Evolutionary conservation across 1,140 invertebrate species (phyloP), one percentile per base, ranked within the genome.

Genomic region (Hermetia illucens): DNA sequence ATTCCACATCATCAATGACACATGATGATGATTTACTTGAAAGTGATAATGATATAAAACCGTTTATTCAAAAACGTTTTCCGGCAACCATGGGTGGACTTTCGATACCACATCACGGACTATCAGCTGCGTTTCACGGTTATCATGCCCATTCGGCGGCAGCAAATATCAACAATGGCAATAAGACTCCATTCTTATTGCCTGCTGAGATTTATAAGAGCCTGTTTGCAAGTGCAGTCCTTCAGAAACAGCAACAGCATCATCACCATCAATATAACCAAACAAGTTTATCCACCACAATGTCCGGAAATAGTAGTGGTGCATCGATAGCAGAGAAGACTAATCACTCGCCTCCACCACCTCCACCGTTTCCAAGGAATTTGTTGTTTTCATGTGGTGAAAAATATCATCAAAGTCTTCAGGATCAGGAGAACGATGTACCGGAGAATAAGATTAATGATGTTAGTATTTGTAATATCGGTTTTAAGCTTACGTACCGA

Each of bases 201-300:
- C 78, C 78, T 5, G 74, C 78, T 38, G 77, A 84, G 48, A 63
- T 83, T 42, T 83, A 84, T 52, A 82, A 82, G 54, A 83, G 71
- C 50, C 66, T 83, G 32, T 59, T 83, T 43, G 79, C 78, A 16
- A 82, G 70, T 51, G 73, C 74, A 6, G 71, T 75, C 4, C 58
- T 76, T 4, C 67, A 69, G 29, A 65, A 64, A 42, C 62, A 61
- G 18, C 66, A 55, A 13, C 45, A 54, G 17, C 50, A 44, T n/a
- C 24, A 25, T n/a, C 24, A 25, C 24, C 24, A 25, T 25, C 24
- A 25, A 25, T 25, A 25, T n/a, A n/a, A n/a, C n/a, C 24, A 25
- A 25, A 25, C n/a, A 25, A 25, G 6, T 25, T 25, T n/a, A 25
- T 25, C 6, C 6, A n/a, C n/a, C n/a, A n/a, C 6, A 25, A 25